Percentiles rank a stretch among this genome's conserved stretches.
Conservation (phyloP, 2,113 vertebrate genomes). For the Edolisoma coerulescens region DNA sequence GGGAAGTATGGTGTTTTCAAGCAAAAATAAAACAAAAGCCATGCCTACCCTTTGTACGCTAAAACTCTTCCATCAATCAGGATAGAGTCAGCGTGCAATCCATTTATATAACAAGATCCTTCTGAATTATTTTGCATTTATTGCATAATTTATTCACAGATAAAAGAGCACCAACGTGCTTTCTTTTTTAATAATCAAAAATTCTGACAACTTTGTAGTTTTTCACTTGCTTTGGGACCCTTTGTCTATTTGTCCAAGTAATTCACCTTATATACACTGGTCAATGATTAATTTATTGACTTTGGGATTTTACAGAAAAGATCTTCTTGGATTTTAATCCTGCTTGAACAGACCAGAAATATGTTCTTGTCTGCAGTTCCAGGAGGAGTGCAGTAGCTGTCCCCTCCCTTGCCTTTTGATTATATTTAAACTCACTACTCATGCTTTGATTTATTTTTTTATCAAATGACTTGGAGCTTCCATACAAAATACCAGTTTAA, state of each 20-base stretch:
- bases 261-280: background rate
- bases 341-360: background rate
- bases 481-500: background rate
- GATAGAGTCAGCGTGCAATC: background rate
- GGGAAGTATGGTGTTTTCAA: background rate
- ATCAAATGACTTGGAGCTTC: constrained; percentile 14
- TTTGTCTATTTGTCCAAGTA: background rate
- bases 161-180: background rate
- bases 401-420: background rate
- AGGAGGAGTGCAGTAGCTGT: background rate
- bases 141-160: background rate
- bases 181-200: background rate
- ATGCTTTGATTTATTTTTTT: constrained; percentile 49
- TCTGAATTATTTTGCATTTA: background rate
- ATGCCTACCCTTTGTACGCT: background rate
- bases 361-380: background rate
- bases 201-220: background rate
- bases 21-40: background rate
- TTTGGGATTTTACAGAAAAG: background rate
- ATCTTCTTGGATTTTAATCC: constrained; percentile 2
- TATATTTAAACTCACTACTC: background rate
- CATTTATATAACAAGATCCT: background rate
- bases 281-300: background rate
- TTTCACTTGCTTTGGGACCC: background rate
- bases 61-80: background rate